Conservation (phyloP, 2,797 vertebrate species). For the Brachyalestes nurse region DNA sequence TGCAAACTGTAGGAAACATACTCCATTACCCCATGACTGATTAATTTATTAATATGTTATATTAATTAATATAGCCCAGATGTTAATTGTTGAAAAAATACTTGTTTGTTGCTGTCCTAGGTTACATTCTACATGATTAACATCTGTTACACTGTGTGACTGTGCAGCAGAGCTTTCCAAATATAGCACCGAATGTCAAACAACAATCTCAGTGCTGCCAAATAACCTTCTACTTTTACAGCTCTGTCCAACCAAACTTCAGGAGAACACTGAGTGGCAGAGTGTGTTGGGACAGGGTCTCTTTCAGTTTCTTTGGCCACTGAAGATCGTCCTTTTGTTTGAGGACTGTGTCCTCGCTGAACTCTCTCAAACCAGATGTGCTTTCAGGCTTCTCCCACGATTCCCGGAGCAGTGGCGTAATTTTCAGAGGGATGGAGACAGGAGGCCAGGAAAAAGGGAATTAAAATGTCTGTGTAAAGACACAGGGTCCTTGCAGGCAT, state of each 20-base stretch:
- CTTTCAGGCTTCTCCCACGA: conserved; percentile 34
- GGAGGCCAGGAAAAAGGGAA: conserved; percentile 56
- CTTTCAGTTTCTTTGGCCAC: conserved; percentile 2
- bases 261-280: not conserved
- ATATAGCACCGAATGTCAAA: not conserved
- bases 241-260: not conserved
- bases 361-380: conserved; percentile 76
- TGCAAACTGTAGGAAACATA: too few relatives aligned
- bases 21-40: too few relatives aligned
- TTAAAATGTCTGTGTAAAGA: conserved; percentile 67
- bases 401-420: conserved; percentile 1
- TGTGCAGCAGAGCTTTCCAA: not conserved
- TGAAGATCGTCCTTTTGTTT: conserved; percentile 1
- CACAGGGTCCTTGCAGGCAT: conserved; percentile 62
- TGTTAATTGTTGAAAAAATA: too few relatives aligned
- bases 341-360: conserved; percentile 69
- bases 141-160: not conserved
- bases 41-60: too few relatives aligned
- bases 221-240: not conserved
- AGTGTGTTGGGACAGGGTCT: not conserved
- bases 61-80: too few relatives aligned
- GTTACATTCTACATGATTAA: too few relatives aligned
- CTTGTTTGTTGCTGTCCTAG: not conserved
- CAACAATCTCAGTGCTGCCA: not conserved
- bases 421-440: not conserved